Base-by-base conservation (phyloP, 2,888 invertebrate species). In the Troilus luridus region DNA sequence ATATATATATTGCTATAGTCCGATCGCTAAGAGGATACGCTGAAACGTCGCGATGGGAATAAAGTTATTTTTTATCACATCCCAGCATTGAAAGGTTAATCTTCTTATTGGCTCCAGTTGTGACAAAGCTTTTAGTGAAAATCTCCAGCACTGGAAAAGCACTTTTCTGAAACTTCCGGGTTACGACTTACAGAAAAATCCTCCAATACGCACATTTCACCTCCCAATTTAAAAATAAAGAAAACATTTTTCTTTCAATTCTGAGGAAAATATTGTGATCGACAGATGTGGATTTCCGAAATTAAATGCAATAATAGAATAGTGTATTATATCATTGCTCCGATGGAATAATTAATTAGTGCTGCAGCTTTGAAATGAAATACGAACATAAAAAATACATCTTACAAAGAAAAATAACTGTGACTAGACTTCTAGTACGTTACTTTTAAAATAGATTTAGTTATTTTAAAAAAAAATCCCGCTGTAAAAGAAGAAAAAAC, bases 121-220 rank as follows among this genome's bases (percentile, higher is more conserved):
- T 19, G 72, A 77, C 72, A 77, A 77, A 72, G 72, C 72, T 72
- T 72, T 72, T 27, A 72, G 72, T 14, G 24, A 24, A 72, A 72
- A 77, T 77, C 72, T 77, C 72, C 41, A 41, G 17, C 72, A 24
- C 5, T 27, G 14, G 27, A 27, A 41, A 41, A 17, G 72, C 41
- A 77, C 72, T 77, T 41, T 17, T 6, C 41, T 1, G 72, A 21
- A 21, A n/a, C 24, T 67, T 67, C 10, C 62, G 21, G 64, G 64
- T n/a, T 64, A 67, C 24, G 24, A 19, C 7, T 41, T 77, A 27
- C 27, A 19, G n/a, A 8, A 11, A 27, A 77, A 9, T 77, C 8
- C 24, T 41, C 9, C 27, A 1, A 77, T 17, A 17, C 17, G 27
- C 6, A 41, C 14, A 8, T 64, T 64, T n/a, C 24, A n/a, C n/a